These are phyloP conservation scores for Sardinella longiceps DNA, from an alignment of 2,797 vertebrate genomes.

Conservation along the genomic window DNA sequence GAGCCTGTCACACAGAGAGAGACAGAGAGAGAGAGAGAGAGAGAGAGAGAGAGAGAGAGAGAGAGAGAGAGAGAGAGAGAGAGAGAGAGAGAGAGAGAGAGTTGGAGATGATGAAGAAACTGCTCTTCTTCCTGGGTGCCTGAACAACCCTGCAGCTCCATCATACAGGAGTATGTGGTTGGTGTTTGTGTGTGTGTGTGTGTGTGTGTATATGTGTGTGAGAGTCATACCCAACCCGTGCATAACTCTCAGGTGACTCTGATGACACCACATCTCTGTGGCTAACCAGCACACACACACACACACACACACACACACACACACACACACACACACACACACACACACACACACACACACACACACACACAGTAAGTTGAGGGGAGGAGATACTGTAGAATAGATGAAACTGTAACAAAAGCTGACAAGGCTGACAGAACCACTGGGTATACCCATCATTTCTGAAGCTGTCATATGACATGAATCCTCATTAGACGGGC, in stretches of 20 bases:
- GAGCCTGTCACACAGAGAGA: slow-evolving; percentile 24
- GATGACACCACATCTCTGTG: not conserved
- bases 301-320: too few relatives aligned
- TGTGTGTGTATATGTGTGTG: too few relatives aligned
- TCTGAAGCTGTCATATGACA: not conserved
- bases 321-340: too few relatives aligned
- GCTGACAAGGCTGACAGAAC: not conserved
- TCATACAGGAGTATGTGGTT: not conserved
- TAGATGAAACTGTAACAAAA: too few relatives aligned
- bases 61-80: not conserved
- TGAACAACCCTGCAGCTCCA: not conserved
- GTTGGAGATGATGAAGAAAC: not conserved
- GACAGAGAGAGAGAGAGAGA: slow-evolving; percentile 32
- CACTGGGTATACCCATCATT: not conserved
- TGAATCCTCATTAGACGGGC: not conserved
- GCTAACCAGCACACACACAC: not conserved
- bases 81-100: too few relatives aligned
- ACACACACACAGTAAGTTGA: not conserved
- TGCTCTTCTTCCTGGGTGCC: not conserved
- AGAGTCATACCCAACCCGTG: not conserved
- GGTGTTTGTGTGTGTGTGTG: not conserved
- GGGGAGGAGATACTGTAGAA: not conserved
- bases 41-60: slow-evolving; percentile 4
- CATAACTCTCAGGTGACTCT: not conserved
- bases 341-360: too few relatives aligned